Percentiles rank a stretch among this genome's conserved stretches.
phyloP scores from a whole-genome alignment of 2,113 vertebrate species.

The Anoplopoma fimbria region DNA sequence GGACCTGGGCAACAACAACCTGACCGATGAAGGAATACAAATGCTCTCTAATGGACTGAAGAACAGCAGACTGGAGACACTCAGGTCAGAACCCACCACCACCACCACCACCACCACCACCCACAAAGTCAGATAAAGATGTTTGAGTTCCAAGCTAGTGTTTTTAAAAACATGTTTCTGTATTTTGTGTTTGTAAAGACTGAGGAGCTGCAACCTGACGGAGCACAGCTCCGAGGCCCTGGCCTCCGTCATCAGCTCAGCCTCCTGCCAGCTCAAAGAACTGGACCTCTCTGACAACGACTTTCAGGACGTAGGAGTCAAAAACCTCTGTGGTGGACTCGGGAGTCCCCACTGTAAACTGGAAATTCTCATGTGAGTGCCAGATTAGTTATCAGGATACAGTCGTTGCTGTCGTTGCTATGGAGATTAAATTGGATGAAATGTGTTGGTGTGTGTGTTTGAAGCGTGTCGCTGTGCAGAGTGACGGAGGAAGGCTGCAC shows the following conservation, averaged over 20 bases:
- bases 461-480: conserved; percentile 69
- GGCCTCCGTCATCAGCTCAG: conserved; percentile 51
- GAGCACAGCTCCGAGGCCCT: conserved; percentile 30
- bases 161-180: not conserved
- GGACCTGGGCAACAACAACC: conserved; percentile 70
- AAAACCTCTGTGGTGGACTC: conserved; percentile 48
- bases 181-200: conserved; percentile 41
- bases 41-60: conserved; percentile 49
- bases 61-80: conserved; percentile 53
- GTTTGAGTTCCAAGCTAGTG: not conserved
- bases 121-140: not conserved
- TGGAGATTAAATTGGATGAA: conserved; percentile 3
- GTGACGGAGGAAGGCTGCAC: conserved; percentile 69
- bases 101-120: not conserved
- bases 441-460: conserved; percentile 11
- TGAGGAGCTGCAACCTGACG: conserved; percentile 67
- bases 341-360: conserved; percentile 59
- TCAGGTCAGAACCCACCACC: conserved; percentile 50
- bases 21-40: conserved; percentile 63
- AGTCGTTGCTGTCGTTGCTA: not conserved
- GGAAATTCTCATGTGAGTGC: conserved; percentile 61
- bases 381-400: conserved; percentile 16
- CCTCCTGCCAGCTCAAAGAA: conserved; percentile 52
- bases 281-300: conserved; percentile 75
- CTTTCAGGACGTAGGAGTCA: conserved; percentile 57